Conservation (phyloP, 2,797 vertebrate genomes). For the Oreochromis grahami region DNA sequence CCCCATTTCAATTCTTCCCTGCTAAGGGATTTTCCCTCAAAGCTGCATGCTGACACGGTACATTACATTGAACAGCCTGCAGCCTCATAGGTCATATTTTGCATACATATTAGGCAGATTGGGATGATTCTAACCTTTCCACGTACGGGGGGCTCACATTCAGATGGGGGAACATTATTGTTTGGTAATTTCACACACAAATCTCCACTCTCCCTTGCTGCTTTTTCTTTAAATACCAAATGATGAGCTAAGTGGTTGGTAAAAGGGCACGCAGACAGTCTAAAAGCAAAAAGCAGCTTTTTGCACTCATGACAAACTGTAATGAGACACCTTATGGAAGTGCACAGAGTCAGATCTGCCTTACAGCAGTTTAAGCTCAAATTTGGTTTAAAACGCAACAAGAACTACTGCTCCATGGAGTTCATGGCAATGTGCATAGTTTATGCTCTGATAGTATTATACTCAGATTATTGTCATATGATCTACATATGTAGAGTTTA, state of each 20-base stretch:
- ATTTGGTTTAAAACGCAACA: not conserved
- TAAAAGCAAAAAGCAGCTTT: constrained; percentile 21
- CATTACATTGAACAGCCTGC: constrained; percentile 62
- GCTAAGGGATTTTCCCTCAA: constrained; percentile 58
- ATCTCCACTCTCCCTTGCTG: constrained; percentile 16
- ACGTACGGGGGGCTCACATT: constrained; percentile 50
- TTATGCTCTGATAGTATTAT: not conserved
- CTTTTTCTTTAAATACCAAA: constrained; percentile 55
- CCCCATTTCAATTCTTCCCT: constrained; percentile 49
- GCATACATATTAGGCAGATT: constrained; percentile 71
- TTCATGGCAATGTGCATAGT: not conserved
- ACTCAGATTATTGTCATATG: not conserved
- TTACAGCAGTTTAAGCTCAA: constrained; percentile 8
- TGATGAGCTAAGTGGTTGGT: constrained; percentile 43
- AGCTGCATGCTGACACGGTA: constrained; percentile 60
- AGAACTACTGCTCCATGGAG: not conserved
- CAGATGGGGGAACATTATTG: constrained; percentile 57
- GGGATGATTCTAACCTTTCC: constrained; percentile 74
- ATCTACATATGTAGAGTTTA: not conserved
- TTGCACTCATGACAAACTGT: constrained; percentile 1
- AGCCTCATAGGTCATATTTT: constrained; percentile 75
- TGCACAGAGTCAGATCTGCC: not conserved
- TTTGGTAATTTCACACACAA: constrained; percentile 55
- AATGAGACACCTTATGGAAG: constrained; percentile 1
- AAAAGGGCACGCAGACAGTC: constrained; percentile 43